Conservation (phyloP, 2,113 vertebrate species). For the Campylorhamphus procurvoides region DNA sequence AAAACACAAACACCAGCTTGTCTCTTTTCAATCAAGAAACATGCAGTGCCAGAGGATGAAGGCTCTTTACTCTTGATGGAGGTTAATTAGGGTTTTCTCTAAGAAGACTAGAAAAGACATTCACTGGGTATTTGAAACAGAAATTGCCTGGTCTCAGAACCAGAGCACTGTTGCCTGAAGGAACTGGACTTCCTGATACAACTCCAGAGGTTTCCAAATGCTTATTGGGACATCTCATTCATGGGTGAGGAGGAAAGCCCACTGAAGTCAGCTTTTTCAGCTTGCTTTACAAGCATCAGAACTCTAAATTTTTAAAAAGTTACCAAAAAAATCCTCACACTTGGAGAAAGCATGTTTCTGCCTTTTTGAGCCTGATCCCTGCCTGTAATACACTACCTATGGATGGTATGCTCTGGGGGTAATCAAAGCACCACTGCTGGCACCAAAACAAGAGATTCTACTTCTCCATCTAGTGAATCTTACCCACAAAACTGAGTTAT, state of each 20-base stretch:
- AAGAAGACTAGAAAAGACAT: not conserved
- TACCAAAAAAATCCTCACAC: not conserved
- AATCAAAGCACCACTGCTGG: not conserved
- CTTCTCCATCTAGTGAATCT: not conserved
- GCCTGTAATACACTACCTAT: rapidly evolving
- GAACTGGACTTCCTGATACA: not conserved
- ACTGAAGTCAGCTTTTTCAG: not conserved
- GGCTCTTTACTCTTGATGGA: not conserved
- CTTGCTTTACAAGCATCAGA: not conserved
- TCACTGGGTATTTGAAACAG: not conserved
- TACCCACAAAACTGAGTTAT: not conserved
- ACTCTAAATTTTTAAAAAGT: not conserved
- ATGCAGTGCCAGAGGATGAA: not conserved
- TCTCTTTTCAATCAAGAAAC: not conserved
- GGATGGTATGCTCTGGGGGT: not conserved
- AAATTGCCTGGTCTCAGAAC: not conserved
- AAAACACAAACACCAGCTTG: not conserved
- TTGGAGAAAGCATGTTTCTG: not conserved
- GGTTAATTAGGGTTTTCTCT: not conserved
- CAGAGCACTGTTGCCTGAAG: not conserved
- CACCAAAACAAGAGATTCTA: not conserved
- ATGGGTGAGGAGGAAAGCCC: not conserved
- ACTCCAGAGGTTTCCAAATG: not conserved
- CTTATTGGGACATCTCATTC: not conserved
- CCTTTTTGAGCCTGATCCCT: not conserved